A percentile compares a stretch with the other conserved stretches of the same genome.
Evolutionary conservation across 2,797 vertebrate species (phyloP).

Genomic region (Melanotaenia boesemani): DNA sequence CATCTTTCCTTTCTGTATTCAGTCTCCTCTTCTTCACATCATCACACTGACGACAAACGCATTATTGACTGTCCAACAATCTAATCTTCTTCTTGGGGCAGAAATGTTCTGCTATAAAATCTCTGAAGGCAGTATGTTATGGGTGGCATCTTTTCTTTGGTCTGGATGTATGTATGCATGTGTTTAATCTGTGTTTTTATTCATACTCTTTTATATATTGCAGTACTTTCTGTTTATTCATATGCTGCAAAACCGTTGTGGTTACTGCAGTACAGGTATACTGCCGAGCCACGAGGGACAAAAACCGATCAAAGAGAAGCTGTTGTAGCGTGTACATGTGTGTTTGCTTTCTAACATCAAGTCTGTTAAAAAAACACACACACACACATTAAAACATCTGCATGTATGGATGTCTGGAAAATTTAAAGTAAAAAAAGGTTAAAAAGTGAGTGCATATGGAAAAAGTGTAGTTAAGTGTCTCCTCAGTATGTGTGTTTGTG

Average conservation of each 20-base stretch:
- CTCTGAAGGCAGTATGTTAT: background rate
- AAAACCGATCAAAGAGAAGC: slow-evolving; percentile 33
- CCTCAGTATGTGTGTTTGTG: slow-evolving; percentile 33
- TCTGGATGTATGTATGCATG: slow-evolving; percentile 13
- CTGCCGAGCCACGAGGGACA: slow-evolving; percentile 24
- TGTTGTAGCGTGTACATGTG: background rate
- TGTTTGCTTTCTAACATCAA: slow-evolving; percentile 20
- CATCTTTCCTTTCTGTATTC: background rate
- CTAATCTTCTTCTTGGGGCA: background rate
- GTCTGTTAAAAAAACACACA: slow-evolving; percentile 11
- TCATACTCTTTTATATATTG: background rate
- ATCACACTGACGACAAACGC: background rate
- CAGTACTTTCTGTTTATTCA: slow-evolving; percentile 14
- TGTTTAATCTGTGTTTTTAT: background rate
- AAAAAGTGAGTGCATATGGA: slow-evolving; percentile 5
- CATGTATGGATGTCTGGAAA: background rate
- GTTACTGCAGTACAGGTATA: slow-evolving; percentile 29
- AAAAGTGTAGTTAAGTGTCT: slow-evolving; percentile 16
- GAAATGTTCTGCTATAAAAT: background rate
- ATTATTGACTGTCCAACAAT: background rate
- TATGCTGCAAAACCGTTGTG: slow-evolving; percentile 21
- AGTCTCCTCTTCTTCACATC: background rate
- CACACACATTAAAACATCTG: background rate
- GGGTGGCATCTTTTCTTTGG: background rate
- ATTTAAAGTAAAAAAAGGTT: slow-evolving; percentile 10